Evolutionary conservation across 2,113 vertebrate species (phyloP).

Genomic region (Neotoma lepida): DNA sequence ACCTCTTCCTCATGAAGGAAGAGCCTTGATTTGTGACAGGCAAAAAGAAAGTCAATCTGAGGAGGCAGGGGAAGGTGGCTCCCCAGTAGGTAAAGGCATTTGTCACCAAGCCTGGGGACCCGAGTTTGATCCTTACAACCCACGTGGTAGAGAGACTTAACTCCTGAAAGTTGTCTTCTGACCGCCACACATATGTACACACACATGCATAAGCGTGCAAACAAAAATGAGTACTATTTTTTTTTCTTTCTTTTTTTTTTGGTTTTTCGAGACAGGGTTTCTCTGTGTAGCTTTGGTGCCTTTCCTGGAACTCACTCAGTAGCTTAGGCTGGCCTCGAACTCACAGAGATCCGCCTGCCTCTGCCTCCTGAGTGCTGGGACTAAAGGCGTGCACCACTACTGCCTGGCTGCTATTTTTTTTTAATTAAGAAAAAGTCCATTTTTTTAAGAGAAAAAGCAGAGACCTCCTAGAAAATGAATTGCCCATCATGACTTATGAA

Average conservation of each 20-base stretch:
- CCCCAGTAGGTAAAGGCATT: background rate
- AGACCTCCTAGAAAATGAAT: background rate
- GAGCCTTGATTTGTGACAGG: background rate
- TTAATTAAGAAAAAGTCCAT: background rate
- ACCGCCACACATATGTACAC: background rate
- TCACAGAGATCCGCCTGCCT: too few relatives aligned
- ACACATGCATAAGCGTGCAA: background rate
- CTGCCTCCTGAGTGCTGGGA: too few relatives aligned
- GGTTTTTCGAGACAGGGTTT: too few relatives aligned
- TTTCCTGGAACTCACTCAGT: too few relatives aligned
- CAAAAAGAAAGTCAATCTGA: background rate
- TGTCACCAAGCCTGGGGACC: background rate
- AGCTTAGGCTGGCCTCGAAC: too few relatives aligned
- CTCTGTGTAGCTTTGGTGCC: too few relatives aligned
- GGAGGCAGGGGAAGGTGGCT: background rate
- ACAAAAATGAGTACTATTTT: background rate
- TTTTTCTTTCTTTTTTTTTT: too few relatives aligned
- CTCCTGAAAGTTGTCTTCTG: background rate
- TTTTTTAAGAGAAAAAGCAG: background rate
- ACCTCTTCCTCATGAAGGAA: background rate
- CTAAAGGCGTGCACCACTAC: too few relatives aligned
- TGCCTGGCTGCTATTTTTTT: too few relatives aligned
- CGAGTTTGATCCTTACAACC: background rate
- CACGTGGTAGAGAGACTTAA: background rate
- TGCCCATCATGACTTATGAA: background rate